Base-by-base conservation (phyloP, 1,140 invertebrate genomes). In the Drosophila auraria region DNA sequence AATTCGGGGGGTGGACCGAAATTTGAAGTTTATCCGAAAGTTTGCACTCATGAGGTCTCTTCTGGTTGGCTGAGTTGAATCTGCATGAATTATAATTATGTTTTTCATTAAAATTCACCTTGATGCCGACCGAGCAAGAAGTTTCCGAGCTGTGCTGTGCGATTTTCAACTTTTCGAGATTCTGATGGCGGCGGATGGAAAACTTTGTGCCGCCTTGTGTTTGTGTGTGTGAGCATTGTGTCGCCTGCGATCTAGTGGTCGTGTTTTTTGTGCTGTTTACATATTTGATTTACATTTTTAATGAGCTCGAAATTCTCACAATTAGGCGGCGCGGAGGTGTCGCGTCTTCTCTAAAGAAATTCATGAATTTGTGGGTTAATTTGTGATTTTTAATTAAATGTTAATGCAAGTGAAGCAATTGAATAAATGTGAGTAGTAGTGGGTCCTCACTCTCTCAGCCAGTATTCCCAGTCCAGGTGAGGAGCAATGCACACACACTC, bases 31-130 rank as follows among this genome's bases (percentile, higher is more conserved):
- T 79, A 80, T 89, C 72, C 45, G 49, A 87, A 87, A 89, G 71
- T 89, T 89, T 89, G 58, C 77, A 83, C 76, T 75, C 70, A 72
- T 83, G 80, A 78, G 74, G 50, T 56, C 50, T 62, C 64, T 78
- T 70, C 57, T 61, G 50, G 64, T 61, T 74, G 80, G 62, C 66
- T 59, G 78, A 49, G 73, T 63, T 56, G 74, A 87, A 89, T 87
- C 84, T 81, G 84, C 84, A 87, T 87, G 84, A 89, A 87, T 87
- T 84, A 89, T 87, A 87, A 89, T 87, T 87, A 87, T 90, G 75
- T 84, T 87, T 87, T 89, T 89, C 84, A 87, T 87, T 87, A 89
- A 87, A 87, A 87, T 87, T 87, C 84, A 87, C 84, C 84, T 87
- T 84, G 78, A 83, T 81, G 68, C 69, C 40, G 38, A 42, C 38